Evolutionary conservation across 2,797 vertebrate genomes (phyloP).

Genomic region (Podarcis lilfordi): DNA sequence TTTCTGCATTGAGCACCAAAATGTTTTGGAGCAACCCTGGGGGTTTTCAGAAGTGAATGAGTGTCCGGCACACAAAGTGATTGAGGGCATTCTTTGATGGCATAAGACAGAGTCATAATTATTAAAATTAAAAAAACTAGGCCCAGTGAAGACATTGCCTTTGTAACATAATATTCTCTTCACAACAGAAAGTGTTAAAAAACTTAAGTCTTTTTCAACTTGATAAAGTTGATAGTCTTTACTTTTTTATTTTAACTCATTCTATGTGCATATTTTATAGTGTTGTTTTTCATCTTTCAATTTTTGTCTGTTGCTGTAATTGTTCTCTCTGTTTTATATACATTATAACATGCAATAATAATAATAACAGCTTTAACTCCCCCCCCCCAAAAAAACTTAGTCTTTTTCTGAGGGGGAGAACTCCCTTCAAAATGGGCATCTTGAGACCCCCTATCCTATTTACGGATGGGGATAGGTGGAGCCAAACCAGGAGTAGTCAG

Average conservation of each 20-base stretch:
- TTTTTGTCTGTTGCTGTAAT: no score
- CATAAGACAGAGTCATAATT: no score
- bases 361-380: no score
- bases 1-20: background rate
- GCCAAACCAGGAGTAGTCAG: slow-evolving; percentile 33
- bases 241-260: no score
- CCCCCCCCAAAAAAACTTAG: no score
- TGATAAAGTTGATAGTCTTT: no score
- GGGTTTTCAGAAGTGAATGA: background rate
- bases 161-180: background rate
- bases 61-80: no score
- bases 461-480: slow-evolving; percentile 39
- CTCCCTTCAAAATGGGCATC: background rate
- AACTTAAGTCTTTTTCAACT: background rate
- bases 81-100: background rate
- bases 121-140: background rate
- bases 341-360: no score
- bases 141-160: background rate
- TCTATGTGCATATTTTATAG: no score
- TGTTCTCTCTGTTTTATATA: no score
- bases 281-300: no score
- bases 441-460: slow-evolving; percentile 28
- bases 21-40: background rate
- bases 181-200: background rate
- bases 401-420: background rate